Conservation (phyloP, 2,797 vertebrate species). For the Girardinus metallicus region DNA sequence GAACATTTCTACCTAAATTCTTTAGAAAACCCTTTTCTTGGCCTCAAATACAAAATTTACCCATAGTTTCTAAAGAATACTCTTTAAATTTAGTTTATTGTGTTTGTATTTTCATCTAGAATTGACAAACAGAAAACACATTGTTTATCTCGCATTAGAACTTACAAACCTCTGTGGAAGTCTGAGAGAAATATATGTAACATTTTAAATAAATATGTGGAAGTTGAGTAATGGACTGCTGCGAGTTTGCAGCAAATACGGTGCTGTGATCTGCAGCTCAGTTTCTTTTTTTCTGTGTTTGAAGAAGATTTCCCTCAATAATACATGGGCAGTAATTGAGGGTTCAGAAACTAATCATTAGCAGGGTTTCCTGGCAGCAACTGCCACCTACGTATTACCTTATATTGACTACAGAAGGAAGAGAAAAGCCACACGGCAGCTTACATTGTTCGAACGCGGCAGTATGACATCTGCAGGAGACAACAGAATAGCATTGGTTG, state of each 20-base stretch:
- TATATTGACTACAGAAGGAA: constrained; percentile 29
- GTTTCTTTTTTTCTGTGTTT: constrained; percentile 11
- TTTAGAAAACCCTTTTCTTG: not conserved
- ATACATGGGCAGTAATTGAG: constrained; percentile 49
- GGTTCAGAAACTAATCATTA: constrained; percentile 64
- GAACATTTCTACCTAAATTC: not conserved
- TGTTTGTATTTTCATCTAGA: not conserved
- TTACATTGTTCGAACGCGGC: constrained; percentile 48
- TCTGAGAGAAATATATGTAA: not conserved
- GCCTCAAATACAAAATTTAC: not conserved
- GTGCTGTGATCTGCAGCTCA: constrained; percentile 15
- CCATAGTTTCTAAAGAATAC: not conserved
- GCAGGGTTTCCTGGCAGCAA: constrained; percentile 46
- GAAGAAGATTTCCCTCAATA: constrained; percentile 23
- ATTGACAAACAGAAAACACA: not conserved
- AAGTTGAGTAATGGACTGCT: not conserved
- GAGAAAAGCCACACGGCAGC: constrained; percentile 28
- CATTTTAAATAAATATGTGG: not conserved
- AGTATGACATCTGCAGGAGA: constrained; percentile 55
- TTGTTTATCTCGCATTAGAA: not conserved
- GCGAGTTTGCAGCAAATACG: not conserved
- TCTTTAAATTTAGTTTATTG: not conserved
- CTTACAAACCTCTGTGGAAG: not conserved
- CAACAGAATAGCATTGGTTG: constrained; percentile 60
- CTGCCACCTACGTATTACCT: constrained; percentile 49